phyloP scores from a whole-genome alignment of 2,888 invertebrate genomes.

The Megastigmus dorsalis region DNA sequence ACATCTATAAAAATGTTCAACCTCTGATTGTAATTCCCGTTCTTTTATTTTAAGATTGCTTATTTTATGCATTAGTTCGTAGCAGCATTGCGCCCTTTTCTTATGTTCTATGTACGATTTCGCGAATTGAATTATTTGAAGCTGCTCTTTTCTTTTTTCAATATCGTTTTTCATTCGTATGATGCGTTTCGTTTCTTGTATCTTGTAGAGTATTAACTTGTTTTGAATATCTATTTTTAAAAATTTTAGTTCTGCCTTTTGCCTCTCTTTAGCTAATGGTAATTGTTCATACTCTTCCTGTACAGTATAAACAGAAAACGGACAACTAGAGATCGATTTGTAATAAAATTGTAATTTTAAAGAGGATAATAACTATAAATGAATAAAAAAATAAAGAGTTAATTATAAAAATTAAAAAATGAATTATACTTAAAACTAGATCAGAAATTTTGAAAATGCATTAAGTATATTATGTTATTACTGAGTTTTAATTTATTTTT shows the following conservation, averaged over 20 bases:
- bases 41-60: conserved; percentile 18
- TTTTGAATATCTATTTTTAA: conserved; percentile 23
- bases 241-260: conserved; percentile 3
- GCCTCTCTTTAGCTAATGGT: conserved; percentile 31
- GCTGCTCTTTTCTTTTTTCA: conserved; percentile 23
- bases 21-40: conserved; percentile 23
- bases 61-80: background rate
- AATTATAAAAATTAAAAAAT: background rate
- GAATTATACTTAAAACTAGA: background rate
- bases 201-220: conserved; percentile 19
- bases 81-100: conserved; percentile 23
- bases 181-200: conserved; percentile 26
- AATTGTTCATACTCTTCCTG: conserved; percentile 46
- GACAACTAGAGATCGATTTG: no score
- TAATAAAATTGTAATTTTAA: background rate
- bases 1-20: no score
- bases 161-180: conserved; percentile 23
- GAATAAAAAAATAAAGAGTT: background rate
- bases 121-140: conserved; percentile 47
- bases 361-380: background rate
- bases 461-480: background rate
- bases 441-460: background rate
- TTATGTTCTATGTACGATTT: conserved; percentile 31
- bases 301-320: background rate
- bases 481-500: background rate